phyloP scores from a whole-genome alignment of 2,888 invertebrate genomes.

The Acrocyrtus sp. region DNA sequence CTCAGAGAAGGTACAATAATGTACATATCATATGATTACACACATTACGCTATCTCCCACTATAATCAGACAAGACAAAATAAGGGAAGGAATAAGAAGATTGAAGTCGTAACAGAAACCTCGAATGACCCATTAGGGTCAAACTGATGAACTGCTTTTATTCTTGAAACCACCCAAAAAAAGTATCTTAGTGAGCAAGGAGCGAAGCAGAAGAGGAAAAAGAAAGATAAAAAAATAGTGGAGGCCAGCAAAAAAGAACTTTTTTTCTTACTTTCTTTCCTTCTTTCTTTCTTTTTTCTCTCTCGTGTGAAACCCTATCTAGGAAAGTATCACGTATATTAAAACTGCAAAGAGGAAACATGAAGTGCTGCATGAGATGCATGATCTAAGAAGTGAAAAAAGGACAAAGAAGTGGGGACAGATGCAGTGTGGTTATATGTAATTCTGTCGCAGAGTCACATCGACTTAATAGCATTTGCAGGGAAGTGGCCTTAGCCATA shows the following conservation, averaged over 20 bases:
- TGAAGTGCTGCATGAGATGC: background rate
- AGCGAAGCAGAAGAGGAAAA: no score
- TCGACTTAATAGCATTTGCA: conserved; percentile 9
- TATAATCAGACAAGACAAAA: conserved; percentile 4
- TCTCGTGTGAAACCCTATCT: conserved; percentile 27
- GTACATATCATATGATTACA: background rate
- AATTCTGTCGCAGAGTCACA: conserved; percentile 2
- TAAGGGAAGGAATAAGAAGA: background rate
- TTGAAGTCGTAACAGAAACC: conserved; percentile 26
- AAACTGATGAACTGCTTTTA: conserved; percentile 40
- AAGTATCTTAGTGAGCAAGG: no score
- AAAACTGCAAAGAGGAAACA: background rate
- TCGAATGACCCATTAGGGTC: conserved; percentile 48
- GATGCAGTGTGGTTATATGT: conserved; percentile 6
- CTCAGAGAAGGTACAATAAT: background rate
- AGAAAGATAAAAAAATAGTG: no score
- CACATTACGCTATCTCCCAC: background rate
- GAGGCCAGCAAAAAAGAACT: no score
- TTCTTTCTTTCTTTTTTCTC: no score
- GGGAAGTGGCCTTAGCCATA: conserved; percentile 5
- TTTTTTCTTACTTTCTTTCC: no score
- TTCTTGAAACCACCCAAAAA: background rate
- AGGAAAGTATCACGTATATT: conserved; percentile 6
- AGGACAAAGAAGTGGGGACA: conserved; percentile 14
- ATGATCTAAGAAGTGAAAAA: background rate